Evolutionary conservation across 2,113 vertebrate genomes (phyloP).

Genomic region (Tachuris rubrigastra): DNA sequence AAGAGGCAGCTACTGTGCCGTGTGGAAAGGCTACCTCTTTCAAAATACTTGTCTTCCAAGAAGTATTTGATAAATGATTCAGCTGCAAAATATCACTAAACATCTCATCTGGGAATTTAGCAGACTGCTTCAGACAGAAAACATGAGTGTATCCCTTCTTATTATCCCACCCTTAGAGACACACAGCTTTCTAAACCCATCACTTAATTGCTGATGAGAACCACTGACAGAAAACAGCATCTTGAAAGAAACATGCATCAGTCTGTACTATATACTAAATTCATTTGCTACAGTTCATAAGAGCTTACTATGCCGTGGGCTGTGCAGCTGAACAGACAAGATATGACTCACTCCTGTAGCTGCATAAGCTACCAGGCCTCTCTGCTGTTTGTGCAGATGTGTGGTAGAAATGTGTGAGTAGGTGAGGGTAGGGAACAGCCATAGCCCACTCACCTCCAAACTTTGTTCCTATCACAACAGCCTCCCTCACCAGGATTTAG

Average conservation of each 20-base stretch:
- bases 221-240: not conserved
- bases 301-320: not conserved
- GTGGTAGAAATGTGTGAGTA: not conserved
- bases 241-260: not conserved
- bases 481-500: not conserved
- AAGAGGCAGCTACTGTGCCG: not conserved
- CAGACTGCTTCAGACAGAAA: not conserved
- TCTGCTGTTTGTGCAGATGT: not conserved
- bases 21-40: not conserved
- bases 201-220: not conserved
- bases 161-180: not conserved
- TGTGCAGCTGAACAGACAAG: not conserved
- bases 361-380: not conserved
- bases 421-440: not conserved
- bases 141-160: not conserved
- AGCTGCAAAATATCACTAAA: not conserved
- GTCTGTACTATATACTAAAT: not conserved
- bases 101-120: not conserved
- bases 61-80: not conserved
- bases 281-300: not conserved
- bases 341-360: conserved; percentile 20
- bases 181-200: not conserved
- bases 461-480: not conserved
- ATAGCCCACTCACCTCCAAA: not conserved
- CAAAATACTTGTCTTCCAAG: not conserved